Base-by-base conservation (phyloP, 2,113 vertebrate species). In the Ellobius talpinus region DNA sequence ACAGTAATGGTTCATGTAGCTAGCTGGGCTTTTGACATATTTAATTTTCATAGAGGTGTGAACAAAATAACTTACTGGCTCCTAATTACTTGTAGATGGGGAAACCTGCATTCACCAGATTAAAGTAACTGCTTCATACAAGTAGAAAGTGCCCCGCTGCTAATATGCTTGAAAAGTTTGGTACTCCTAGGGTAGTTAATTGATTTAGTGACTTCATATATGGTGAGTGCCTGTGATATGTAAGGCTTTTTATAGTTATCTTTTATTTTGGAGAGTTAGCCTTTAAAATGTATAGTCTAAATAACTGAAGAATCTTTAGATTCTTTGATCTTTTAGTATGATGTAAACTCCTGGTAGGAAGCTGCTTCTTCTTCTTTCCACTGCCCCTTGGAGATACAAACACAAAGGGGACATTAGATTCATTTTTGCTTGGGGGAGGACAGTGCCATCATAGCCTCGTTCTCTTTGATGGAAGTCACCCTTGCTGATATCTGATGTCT, bases 381-480 rank as follows among this genome's bases (percentile, higher is more conserved):
- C 39, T 26, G 24, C 17, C 33, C 2, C 1, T 58, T 61, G 31
- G 42, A 92, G 74, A 78, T 74, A 79, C 21, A 68, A 78, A 50
- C 86, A 84, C 31, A 61, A 84, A 47, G 55, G 33, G 45, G 31
- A 76, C 52, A 70, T 85, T 87, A 17, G 55, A 85, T 93, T 86
- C 29, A n/a, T 84, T 66, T 76, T 89, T 65, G 24, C 90, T 74
- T 73, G 6, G 76, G 78, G 77, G 73, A 86, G 92, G 73, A 79
- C 76, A 76, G 36, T 47, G 58, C 68, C 50, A 4, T 50, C 66
- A n/a, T 78, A 78, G 87, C 63, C 50, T 66, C 81, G 42, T 88
- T 70, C 66, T 17, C 52, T 93, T 81, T 95, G 93, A 95, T 74
- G 85, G 93, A 96, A 85, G 86, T 82, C 88, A 87, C 79, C 84